A percentile compares a stretch with the other conserved stretches of the same genome.
These are phyloP conservation scores for Parnassius glacialis DNA, from an alignment of 2,888 invertebrate genomes.

Conservation along the genomic window DNA sequence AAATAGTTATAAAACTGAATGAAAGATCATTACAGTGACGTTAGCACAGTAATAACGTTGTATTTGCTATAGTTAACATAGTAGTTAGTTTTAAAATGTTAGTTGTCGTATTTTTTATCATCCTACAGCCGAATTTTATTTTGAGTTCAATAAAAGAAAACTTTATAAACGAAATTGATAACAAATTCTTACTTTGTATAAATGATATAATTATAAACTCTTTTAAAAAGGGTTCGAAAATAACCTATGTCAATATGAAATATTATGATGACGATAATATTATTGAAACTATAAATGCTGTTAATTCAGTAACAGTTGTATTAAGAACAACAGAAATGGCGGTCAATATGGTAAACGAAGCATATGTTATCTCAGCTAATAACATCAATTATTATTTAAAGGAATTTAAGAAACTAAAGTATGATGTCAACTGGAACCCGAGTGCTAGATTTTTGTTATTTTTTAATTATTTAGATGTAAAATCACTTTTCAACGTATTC, in stretches of 20 bases:
- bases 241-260: slow-evolving; percentile 4
- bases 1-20: too few relatives aligned
- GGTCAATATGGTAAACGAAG: slow-evolving; percentile 1
- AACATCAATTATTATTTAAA: neutral
- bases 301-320: slow-evolving; percentile 12
- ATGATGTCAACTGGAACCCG: slow-evolving; percentile 14
- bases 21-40: too few relatives aligned
- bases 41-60: too few relatives aligned
- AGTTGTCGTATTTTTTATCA: too few relatives aligned
- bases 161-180: too few relatives aligned
- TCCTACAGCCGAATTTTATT: too few relatives aligned
- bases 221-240: slow-evolving; percentile 3
- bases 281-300: slow-evolving; percentile 5
- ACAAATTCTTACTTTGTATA: neutral
- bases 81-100: too few relatives aligned
- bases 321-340: slow-evolving; percentile 4
- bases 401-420: slow-evolving; percentile 1
- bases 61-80: too few relatives aligned
- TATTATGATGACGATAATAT: slow-evolving; percentile 7
- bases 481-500: neutral
- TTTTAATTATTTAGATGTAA: neutral
- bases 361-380: slow-evolving; percentile 2
- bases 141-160: too few relatives aligned
- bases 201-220: slow-evolving; percentile 10
- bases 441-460: slow-evolving; percentile 13